These are phyloP conservation scores for Nycteola revayana DNA, from an alignment of 2,888 invertebrate species.

Conservation along the genomic window DNA sequence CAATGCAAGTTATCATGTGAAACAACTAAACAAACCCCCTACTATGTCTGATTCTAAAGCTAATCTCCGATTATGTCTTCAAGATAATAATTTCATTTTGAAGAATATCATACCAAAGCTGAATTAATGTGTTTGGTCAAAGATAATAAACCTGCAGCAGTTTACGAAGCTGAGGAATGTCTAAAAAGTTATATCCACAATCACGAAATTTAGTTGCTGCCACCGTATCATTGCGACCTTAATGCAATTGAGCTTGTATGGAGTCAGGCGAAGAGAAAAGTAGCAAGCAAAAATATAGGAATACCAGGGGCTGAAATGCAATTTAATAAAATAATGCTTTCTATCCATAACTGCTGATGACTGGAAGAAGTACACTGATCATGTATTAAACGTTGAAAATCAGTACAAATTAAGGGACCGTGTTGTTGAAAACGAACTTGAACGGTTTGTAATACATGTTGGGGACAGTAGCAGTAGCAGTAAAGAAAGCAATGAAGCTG, in stretches of 20 bases:
- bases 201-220: not conserved
- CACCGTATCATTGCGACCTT: not conserved
- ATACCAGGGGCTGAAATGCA: slow-evolving; percentile 1
- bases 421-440: not conserved
- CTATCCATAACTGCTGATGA: slow-evolving; percentile 1
- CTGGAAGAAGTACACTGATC: slow-evolving; percentile 2
- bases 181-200: not conserved
- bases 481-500: too few species aligned
- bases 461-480: not conserved
- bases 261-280: not conserved
- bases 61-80: slow-evolving; percentile 10
- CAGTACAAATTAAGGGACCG: slow-evolving; percentile 2
- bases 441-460: slow-evolving; percentile 3
- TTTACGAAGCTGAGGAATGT: not conserved
- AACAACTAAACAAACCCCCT: slow-evolving; percentile 10
- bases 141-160: not conserved
- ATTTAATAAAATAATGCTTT: slow-evolving; percentile 1
- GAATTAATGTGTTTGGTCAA: not conserved
- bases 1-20: slow-evolving; percentile 11
- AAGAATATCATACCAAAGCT: slow-evolving; percentile 4
- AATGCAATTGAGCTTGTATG: too few species aligned
- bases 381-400: not conserved
- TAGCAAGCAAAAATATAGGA: slow-evolving; percentile 1
- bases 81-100: slow-evolving; percentile 9
- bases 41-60: slow-evolving; percentile 5